Evolutionary conservation across 2,888 invertebrate species (phyloP).

Genomic region (Nymphalis polychloros): DNA sequence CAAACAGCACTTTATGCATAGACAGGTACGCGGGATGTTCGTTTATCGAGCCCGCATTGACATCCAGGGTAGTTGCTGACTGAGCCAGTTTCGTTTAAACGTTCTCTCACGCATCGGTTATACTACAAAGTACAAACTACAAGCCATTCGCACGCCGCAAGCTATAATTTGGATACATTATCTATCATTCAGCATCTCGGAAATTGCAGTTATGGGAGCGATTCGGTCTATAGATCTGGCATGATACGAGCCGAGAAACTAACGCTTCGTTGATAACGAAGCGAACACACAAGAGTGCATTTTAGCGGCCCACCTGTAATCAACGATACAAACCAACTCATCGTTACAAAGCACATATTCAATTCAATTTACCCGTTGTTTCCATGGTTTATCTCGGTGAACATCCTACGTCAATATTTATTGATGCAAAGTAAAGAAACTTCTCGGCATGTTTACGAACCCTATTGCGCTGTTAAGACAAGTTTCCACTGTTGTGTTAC

Average conservation of each 20-base stretch:
- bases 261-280: slow-evolving; percentile 55
- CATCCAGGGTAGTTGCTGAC: slow-evolving; percentile 32
- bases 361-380: slow-evolving; percentile 66
- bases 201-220: slow-evolving; percentile 54
- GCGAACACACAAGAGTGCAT: slow-evolving; percentile 61
- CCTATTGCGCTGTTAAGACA: slow-evolving; percentile 44
- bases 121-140: slow-evolving; percentile 38
- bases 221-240: slow-evolving; percentile 43
- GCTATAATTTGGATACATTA: slow-evolving; percentile 64
- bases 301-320: slow-evolving; percentile 67
- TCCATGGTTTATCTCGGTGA: slow-evolving; percentile 61
- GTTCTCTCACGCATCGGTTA: slow-evolving; percentile 32
- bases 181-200: slow-evolving; percentile 62
- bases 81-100: slow-evolving; percentile 37
- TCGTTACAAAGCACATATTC: slow-evolving; percentile 54
- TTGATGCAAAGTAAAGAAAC: slow-evolving; percentile 55
- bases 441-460: slow-evolving; percentile 47
- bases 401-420: slow-evolving; percentile 75
- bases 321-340: slow-evolving; percentile 62
- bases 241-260: slow-evolving; percentile 38
- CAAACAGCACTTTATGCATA: slow-evolving; percentile 58
- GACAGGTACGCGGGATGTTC: slow-evolving; percentile 58
- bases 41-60: slow-evolving; percentile 41
- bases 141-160: slow-evolving; percentile 53
- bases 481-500: slow-evolving; percentile 45